These are phyloP conservation scores for Chascanopsetta lugubris DNA, from an alignment of 2,113 vertebrate genomes.

Conservation along the genomic window DNA sequence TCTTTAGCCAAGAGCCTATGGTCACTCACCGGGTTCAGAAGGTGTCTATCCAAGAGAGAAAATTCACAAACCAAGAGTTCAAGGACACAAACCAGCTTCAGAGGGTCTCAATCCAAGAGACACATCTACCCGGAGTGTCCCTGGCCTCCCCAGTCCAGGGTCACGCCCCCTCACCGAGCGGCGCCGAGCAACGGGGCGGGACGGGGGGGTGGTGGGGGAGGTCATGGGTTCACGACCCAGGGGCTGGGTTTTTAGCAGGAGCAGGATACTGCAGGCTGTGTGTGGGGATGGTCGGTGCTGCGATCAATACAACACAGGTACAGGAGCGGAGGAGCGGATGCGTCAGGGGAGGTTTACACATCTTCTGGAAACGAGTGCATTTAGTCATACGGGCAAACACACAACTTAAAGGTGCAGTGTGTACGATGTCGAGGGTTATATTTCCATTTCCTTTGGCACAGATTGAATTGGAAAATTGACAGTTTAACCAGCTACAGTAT, in stretches of 20 bases:
- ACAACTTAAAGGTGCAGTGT: conserved; percentile 5
- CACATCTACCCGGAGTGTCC: conserved; percentile 48
- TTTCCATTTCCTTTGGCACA: no score
- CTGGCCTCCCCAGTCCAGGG: conserved; percentile 58
- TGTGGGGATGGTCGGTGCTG: conserved; percentile 34
- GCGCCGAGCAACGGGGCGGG: conserved; percentile 38
- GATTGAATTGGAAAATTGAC: no score
- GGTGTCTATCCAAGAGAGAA: no score
- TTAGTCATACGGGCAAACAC: conserved; percentile 19
- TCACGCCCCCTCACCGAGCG: conserved; percentile 55
- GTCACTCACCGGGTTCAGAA: no score
- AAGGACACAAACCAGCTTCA: no score
- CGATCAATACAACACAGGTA: conserved; percentile 73
- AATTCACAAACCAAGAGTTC: no score
- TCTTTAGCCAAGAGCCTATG: no score
- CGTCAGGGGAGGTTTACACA: conserved; percentile 49
- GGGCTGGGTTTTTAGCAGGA: conserved; percentile 67
- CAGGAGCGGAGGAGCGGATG: conserved; percentile 28
- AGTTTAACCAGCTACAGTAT: no score
- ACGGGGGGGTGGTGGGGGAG: no score
- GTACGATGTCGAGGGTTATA: no score
- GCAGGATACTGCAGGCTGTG: conserved; percentile 66
- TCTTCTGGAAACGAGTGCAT: neutral
- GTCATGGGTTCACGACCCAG: conserved; percentile 66
- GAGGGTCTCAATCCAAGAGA: no score